Percentiles rank a stretch among this genome's conserved stretches.
These are phyloP conservation scores for Brachynemurus nebulosus DNA, from an alignment of 2,888 invertebrate genomes.

Conservation along the genomic window DNA sequence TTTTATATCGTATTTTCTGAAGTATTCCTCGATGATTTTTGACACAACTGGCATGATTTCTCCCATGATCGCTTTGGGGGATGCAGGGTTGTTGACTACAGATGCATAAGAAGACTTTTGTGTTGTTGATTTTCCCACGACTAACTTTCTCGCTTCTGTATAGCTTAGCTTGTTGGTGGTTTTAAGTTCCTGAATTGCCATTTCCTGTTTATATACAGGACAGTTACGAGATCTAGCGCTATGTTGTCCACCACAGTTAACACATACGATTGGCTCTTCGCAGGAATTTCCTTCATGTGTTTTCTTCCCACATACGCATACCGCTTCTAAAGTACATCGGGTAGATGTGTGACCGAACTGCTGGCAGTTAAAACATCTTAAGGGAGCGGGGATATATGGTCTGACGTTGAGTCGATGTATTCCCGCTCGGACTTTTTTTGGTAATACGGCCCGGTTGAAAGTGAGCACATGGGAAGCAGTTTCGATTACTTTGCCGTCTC, in stretches of 20 bases:
- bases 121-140: not conserved
- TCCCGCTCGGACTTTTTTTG: slow-evolving; percentile 11
- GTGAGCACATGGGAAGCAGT: slow-evolving; percentile 15
- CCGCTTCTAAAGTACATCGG: slow-evolving; percentile 7
- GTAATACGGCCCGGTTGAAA: slow-evolving; percentile 16
- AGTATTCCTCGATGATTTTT: not conserved
- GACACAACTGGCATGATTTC: not conserved
- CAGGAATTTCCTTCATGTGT: slow-evolving; percentile 11
- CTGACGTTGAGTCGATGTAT: slow-evolving; percentile 14
- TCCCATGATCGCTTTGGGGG: not conserved
- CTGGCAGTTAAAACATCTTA: slow-evolving; percentile 13
- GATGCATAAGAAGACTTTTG: not conserved
- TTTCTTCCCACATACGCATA: slow-evolving; percentile 13
- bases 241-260: slow-evolving; percentile 11
- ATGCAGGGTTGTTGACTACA: not conserved
- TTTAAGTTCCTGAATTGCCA: not conserved
- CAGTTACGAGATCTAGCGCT: slow-evolving; percentile 1
- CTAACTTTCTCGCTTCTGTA: not conserved
- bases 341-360: slow-evolving; percentile 12
- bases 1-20: not conserved
- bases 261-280: slow-evolving; percentile 7
- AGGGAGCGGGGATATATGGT: slow-evolving; percentile 16
- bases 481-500: slow-evolving; percentile 10
- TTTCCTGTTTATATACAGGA: not conserved
- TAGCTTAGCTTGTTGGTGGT: not conserved